Evolutionary conservation across 2,113 vertebrate genomes (phyloP).

Genomic region (Uria lomvia): DNA sequence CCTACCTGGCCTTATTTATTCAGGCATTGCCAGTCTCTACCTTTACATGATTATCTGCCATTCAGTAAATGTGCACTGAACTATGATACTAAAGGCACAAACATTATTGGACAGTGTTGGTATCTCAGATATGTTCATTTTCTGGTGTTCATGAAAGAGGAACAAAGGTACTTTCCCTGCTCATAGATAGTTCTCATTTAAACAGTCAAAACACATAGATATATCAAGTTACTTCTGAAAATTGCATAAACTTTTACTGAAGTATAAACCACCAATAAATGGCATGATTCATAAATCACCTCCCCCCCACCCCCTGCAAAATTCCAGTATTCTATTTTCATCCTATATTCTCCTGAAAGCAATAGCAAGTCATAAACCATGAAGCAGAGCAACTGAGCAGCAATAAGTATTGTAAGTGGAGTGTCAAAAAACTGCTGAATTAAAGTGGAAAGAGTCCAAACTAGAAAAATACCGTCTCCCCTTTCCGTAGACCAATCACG

Average conservation of each 20-base stretch:
- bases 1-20: not conserved
- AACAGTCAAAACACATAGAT: not conserved
- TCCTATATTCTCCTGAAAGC: not conserved
- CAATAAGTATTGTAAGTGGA: slow-evolving; percentile 34
- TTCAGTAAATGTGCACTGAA: not conserved
- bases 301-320: not conserved
- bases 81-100: not conserved
- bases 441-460: slow-evolving; percentile 25
- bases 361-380: slow-evolving; percentile 39
- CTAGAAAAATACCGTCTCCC: not conserved
- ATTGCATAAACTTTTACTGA: not conserved
- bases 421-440: slow-evolving; percentile 38
- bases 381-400: slow-evolving; percentile 5
- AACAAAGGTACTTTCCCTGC: not conserved
- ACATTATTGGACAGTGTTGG: not conserved
- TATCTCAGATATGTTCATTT: not conserved
- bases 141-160: not conserved
- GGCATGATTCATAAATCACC: not conserved
- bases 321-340: slow-evolving; percentile 15
- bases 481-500: not conserved
- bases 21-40: not conserved
- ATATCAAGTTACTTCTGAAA: not conserved
- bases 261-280: not conserved
- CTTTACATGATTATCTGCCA: not conserved
- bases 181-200: not conserved